Conservation (phyloP, 2,888 invertebrate genomes). For the Archips crataeganus region DNA sequence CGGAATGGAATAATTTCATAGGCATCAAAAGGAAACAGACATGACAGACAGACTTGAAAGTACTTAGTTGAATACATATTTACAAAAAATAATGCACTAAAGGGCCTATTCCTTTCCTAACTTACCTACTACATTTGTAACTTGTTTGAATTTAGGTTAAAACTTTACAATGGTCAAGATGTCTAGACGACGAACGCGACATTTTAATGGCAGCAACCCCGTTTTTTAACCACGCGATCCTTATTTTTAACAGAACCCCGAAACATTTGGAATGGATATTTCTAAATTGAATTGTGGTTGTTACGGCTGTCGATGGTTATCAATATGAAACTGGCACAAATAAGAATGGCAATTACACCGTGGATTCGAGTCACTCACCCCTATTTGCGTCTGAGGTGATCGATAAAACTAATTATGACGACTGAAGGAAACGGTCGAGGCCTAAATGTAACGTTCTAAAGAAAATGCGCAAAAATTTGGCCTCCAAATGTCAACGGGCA, state of each 20-base stretch:
- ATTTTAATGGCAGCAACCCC: conserved; percentile 3
- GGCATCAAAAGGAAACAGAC: too few relatives aligned
- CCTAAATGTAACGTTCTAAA: conserved; percentile 47
- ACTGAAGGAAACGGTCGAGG: conserved; percentile 47
- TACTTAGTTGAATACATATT: too few relatives aligned
- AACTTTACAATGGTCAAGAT: conserved; percentile 11
- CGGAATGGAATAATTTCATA: too few relatives aligned
- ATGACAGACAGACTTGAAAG: too few relatives aligned
- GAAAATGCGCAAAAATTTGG: conserved; percentile 45
- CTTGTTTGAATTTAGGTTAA: neutral
- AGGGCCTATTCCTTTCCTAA: too few relatives aligned
- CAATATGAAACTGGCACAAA: conserved; percentile 59
- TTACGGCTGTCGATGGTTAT: conserved; percentile 52
- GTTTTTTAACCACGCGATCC: conserved; percentile 3
- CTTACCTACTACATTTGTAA: too few relatives aligned
- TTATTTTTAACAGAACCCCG: conserved; percentile 9
- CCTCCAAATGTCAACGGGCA: conserved; percentile 45
- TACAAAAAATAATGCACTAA: too few relatives aligned
- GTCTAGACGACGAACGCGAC: conserved; percentile 31
- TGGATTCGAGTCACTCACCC: conserved; percentile 63
- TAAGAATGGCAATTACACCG: conserved; percentile 50
- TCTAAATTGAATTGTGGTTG: conserved; percentile 14
- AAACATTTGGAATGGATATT: neutral
- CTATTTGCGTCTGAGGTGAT: conserved; percentile 57
- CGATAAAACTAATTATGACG: conserved; percentile 54